Evolutionary conservation across 2,113 vertebrate species (phyloP), one percentile per base, ranked within the genome.

Genomic region (Amphiprion ocellaris): DNA sequence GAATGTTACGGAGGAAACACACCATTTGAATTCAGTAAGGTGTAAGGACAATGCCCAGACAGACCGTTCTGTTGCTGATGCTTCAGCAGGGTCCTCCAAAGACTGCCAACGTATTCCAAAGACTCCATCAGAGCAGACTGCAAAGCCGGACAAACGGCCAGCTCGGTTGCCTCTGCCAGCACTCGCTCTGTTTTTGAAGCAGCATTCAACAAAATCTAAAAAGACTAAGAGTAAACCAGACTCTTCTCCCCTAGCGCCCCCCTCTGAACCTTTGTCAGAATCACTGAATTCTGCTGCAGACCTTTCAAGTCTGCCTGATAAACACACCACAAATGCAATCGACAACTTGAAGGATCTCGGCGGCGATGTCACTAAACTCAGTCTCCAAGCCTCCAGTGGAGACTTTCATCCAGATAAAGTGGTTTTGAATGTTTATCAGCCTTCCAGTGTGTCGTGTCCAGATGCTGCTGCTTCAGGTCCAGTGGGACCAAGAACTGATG

Each of bases 171-270:
- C 93, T 52, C 81, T 95, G 37, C 93, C 94, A 0, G 93, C 94
- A 0, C 91, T 95, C 0, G 94, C 94, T 41, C 87, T 86, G 2
- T 95, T 95, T 72, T 56, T 95, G 47, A 93, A 94, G 72, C 92
- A 92, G 55, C 91, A 92, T 75, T 93, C 86, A 6, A 60, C 85
- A 1, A 94, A 93, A 85, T 79, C 88, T 44, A 94, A 87, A 69
- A 78, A 87, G 52, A 23, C 39, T 5, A 88, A 76, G 60, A 80
- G 17, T 69, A 86, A 74, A 56, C 39, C 4, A 0, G 72, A 72
- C 9, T 59, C 82, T 54, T 46, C 53, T 50, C 1, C 74, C 0
- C 15, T 9, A 0, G 69, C 17, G 16, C 2, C 64, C 30, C 50
- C 46, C 11, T 23, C 84, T 37, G 79, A 83, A 21, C 3, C 46